Evolutionary conservation across 1,140 invertebrate species (phyloP), one percentile per base, ranked within the genome.

Genomic region (Samia ricini): DNA sequence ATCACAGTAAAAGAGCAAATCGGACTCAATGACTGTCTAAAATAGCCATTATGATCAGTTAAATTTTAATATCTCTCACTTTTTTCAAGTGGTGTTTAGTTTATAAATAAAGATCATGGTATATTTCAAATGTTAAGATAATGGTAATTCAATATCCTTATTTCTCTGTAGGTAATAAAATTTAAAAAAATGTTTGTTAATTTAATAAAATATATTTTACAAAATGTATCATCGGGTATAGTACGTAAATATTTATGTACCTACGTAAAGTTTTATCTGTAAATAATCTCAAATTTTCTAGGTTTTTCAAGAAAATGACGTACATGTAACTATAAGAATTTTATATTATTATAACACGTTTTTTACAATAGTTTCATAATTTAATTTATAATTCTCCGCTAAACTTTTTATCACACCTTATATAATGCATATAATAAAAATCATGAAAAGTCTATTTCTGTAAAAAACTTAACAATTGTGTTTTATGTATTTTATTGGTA

Each of bases 371-470:
- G 20, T 55, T 23, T 22, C 52, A 12, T 55, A 55, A 55, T 55
- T 55, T 23, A 55, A 55, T 55, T 55, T 55, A 24, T 15, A 24
- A 23, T n/a, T n/a, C 10, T 23, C 20, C 21, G 52, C 52, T 55
- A 55, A 55, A 55, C 15, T 24, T 24, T 23, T 24, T 55, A n/a
- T 21, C 50, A 51, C 20, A 51, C 7, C 22, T 24, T 22, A 24
- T 55, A 55, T 22, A 22, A 12, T 12, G 50, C 0, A 15, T 42
- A 42, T 15, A 42, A 42, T 42, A 19, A 51, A 51, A 51, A 64
- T 33, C 56, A 49, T 26, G 56, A 24, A 64, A 29, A 55, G 56
- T 64, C 48, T 42, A 42, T 42, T 42, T 42, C n/a, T 10, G 12
- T 42, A 15, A 42, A 1, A 42, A 8, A 42, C n/a, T 42, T 8